Evolutionary conservation across 1,140 invertebrate genomes (phyloP), one percentile per base, ranked within the genome.

Genomic region (Thaumatotibia leucotreta): DNA sequence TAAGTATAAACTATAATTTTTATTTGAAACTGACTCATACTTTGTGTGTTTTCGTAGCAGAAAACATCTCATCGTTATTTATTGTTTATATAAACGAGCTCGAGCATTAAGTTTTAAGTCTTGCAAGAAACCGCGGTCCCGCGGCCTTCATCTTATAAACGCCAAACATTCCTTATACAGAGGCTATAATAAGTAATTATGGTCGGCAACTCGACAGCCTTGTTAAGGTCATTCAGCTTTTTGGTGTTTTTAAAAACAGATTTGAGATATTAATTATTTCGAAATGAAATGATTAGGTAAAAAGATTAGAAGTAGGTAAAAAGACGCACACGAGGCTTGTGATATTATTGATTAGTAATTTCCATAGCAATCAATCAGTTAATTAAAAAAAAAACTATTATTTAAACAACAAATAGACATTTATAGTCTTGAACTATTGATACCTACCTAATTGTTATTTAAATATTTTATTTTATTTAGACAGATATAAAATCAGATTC

Each of bases 121-220:
- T 29, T 29, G 39, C 39, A 45, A 45, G n/a, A 17, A 45, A 17
- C 5, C 5, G 6, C 22, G 50, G 23, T 54, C 22, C 23, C 11
- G n/a, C 50, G 50, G 24, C 50, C 50, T 54, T 54, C 23, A 27
- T 23, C 23, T 24, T 27, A 54, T 39, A 11, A 54, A 54, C 10
- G 50, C 50, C 50, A 27, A 54, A 54, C 50, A 54, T 54, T 23
- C 50, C 50, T 24, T 54, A 54, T 10, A 54, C 50, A 54, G 50
- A 54, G 23, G 23, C 50, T 54, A 54, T 54, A 45, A 54, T 54
- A 54, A 54, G n/a, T 54, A 54, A 54, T 24, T 6, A 27, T 24
- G 50, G 23, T 54, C 9, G 14, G 22, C 11, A 54, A 22, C 20
- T 22, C 20, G 20, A 14, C 4, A 27, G 22, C 27, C 22, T 58